phyloP scores from a whole-genome alignment of 2,113 vertebrate species.

The Brachypodius melanocephalos region DNA sequence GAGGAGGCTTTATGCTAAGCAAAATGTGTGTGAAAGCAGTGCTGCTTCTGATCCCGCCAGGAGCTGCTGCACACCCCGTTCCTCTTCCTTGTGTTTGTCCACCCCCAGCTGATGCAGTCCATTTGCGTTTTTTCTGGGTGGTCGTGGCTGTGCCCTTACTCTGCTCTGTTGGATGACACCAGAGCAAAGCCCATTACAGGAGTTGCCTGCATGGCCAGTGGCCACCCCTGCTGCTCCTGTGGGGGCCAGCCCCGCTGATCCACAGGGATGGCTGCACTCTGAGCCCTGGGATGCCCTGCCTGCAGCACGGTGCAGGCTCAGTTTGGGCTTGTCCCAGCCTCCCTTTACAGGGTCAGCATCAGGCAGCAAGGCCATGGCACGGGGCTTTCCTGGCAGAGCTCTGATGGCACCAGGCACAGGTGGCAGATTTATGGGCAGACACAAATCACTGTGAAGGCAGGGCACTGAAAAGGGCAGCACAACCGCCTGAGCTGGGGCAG shows the following conservation, averaged over 20 bases:
- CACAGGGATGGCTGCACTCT: background rate
- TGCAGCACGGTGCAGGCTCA: background rate
- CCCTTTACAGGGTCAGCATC: background rate
- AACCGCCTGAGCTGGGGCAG: background rate
- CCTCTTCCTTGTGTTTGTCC: background rate
- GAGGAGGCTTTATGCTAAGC: conserved; percentile 44
- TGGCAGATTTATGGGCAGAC: background rate
- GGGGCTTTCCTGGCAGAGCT: background rate
- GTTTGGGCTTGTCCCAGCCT: background rate
- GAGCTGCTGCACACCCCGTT: background rate
- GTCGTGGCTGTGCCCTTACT: background rate
- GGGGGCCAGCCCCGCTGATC: background rate
- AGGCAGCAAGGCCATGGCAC: background rate
- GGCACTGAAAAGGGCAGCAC: background rate
- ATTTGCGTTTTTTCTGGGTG: background rate
- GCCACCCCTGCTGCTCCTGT: background rate
- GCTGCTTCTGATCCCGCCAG: background rate
- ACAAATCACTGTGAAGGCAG: background rate
- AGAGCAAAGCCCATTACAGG: background rate
- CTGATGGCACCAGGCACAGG: background rate
- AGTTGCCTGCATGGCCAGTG: background rate
- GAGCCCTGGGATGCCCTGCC: background rate
- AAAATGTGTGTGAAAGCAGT: conserved; percentile 29
- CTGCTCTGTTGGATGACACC: background rate
- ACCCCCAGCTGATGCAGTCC: background rate